Base-by-base conservation (phyloP, 2,113 vertebrate genomes). In the Marcusenius ussheri region DNA sequence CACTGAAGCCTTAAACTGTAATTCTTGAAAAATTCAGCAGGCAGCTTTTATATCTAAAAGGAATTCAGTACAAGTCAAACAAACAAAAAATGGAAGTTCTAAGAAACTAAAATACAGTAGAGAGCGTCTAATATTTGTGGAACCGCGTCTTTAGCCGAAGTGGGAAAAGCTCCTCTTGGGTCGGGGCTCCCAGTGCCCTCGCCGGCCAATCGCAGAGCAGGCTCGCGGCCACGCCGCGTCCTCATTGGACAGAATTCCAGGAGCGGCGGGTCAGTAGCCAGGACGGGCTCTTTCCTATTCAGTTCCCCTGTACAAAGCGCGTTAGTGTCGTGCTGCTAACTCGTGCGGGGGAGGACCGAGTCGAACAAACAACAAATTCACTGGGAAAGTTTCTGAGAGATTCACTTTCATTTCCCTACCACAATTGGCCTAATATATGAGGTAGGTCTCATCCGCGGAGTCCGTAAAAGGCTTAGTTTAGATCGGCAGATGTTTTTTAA, bases 221-320 rank as follows among this genome's bases (percentile, higher is more conserved):
- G 87, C 87, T 39, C 42, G 11, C 50, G 53, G 74, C 83, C 84
- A 84, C 87, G 4, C 3, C 84, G n/a, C 3, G 24, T 74, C 89
- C 19, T 74, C 39, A 94, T 94, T 93, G 93, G 93, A 74, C 66
- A 53, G 19, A 84, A 88, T 89, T 90, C 90, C 91, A 88, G 90
- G 89, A 27, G 84, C 42, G 87, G 27, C 51, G 19, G 88, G 46
- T 90, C 92, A 92, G 91, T 93, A 58, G 89, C 8, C 45, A 85
- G 51, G 42, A 70, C 89, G 58, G 89, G 84, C 85, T 85, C 85
- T 91, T 92, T 92, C 91, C 90, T 92, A 90, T 91, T 92, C 92
- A 92, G 90, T 91, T 91, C 90, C 91, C 74, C 53, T 74, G 62
- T 94, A 94, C 93, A 93, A 93, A 94, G 93, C 88, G 88, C 85